Evolutionary conservation across 53 echinoderm and acorn worm species (phyloP).

Genomic region (Temnopleurus reevesii): DNA sequence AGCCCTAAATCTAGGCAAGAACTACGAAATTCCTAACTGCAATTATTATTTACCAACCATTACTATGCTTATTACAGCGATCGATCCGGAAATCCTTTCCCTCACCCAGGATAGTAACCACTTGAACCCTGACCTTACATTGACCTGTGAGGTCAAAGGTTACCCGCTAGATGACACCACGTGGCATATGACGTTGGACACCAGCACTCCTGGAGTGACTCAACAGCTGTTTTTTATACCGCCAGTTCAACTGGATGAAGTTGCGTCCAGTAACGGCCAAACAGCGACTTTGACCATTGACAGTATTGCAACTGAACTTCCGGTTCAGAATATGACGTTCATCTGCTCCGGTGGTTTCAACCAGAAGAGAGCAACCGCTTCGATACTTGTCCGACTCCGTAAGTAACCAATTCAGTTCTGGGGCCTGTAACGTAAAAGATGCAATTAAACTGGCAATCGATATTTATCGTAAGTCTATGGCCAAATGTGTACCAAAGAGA

Average conservation of each 20-base stretch:
- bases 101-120: neutral
- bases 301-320: neutral
- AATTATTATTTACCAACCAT: too few relatives aligned
- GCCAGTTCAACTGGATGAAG: neutral
- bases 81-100: neutral
- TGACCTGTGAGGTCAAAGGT: constrained; percentile 47
- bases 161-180: neutral
- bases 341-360: neutral
- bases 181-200: neutral
- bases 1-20: too few relatives aligned
- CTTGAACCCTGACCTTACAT: neutral
- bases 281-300: neutral
- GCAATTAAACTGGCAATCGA: too few relatives aligned
- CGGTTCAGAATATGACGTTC: neutral
- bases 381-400: neutral
- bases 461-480: too few relatives aligned
- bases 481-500: too few relatives aligned
- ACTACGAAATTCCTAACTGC: too few relatives aligned
- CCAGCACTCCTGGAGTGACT: neutral
- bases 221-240: too few relatives aligned
- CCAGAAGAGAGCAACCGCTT: neutral
- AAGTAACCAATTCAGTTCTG: too few relatives aligned
- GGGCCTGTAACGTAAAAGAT: too few relatives aligned
- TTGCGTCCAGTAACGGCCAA: neutral
- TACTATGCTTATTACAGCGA: neutral